Base-by-base conservation (phyloP, 2,113 vertebrate species). In the Willisornis vidua region DNA sequence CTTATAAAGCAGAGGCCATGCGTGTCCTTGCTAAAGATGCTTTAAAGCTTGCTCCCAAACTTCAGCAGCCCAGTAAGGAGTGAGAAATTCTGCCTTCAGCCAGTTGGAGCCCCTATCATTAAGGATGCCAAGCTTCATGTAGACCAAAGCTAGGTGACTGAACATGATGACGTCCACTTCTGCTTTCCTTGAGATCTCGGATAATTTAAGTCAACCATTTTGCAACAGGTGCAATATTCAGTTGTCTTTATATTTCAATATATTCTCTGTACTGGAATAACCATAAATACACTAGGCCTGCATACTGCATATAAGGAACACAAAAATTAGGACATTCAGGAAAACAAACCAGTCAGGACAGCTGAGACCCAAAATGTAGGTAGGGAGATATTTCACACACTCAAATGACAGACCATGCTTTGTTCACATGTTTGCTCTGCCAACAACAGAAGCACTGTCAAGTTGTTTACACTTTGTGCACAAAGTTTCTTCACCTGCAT, bases 361-460 rank as follows among this genome's bases (percentile, higher is more conserved):
- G 18, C 1, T 52, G 41, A 89, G n/a, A 43, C 12, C 41, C 54
- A 70, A 94, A 83, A 57, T 7, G 18, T n/a, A 83, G 49, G 23
- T 37, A 91, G 57, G 19, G 33, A 66, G 43, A 8, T 29, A 51
- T 10, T 83, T 68, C 51, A 83, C 1, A 0, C 14, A 29, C 17
- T 39, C 0, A 0, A 73, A 67, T 17, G 20, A 78, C 28, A 68
- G 10, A 63, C 8, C 0, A 5, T 39, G 20, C 20, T 79, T 58
- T 29, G 39, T 45, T 68, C 35, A 6, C 24, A 37, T 37, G 12
- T 74, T 90, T 79, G 41, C 46, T 84, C 7, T 1, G 20, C 19
- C 70, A 90, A 80, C 24, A 62, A 61, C 2, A 2, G 37, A 88
- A 72, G n/a, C 20, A 85, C 1, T 4, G 54, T 33, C n/a, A 90